Percentiles rank a stretch among this genome's conserved stretches.
Conservation (phyloP, 2,113 vertebrate species). For the Talpa occidentalis region DNA sequence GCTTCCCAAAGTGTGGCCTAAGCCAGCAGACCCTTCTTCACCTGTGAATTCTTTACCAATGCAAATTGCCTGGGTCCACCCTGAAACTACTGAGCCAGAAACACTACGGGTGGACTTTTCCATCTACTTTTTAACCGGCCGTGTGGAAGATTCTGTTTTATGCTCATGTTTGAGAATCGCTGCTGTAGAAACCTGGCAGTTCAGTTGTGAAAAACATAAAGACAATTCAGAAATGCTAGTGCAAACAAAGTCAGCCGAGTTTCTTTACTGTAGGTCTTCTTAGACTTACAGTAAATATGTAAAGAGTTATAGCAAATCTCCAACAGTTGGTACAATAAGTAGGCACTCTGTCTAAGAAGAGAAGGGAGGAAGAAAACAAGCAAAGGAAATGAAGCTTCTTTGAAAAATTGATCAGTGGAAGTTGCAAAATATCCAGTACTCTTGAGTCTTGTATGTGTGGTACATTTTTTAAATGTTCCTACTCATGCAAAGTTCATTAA, state of each 20-base stretch:
- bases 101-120: not conserved
- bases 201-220: constrained; percentile 7
- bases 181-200: constrained; percentile 9
- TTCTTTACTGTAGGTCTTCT: not conserved
- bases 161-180: not conserved
- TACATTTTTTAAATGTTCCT: not conserved
- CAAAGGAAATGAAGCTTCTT: not conserved
- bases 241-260: not conserved
- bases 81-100: not conserved
- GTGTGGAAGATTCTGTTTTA: not conserved
- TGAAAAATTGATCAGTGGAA: not conserved
- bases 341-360: not conserved
- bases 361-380: not conserved
- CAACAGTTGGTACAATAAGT: too few relatives aligned
- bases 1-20: not conserved
- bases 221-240: not conserved
- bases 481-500: constrained; percentile 17
- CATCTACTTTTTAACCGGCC: not conserved
- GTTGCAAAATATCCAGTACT: not conserved
- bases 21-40: not conserved
- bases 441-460: not conserved
- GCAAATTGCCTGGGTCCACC: not conserved
- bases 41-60: not conserved
- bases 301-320: not conserved
- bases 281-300: not conserved